Evolutionary conservation across 2,888 invertebrate species (phyloP), one percentile per base, ranked within the genome.

Genomic region (Mythimna impura): DNA sequence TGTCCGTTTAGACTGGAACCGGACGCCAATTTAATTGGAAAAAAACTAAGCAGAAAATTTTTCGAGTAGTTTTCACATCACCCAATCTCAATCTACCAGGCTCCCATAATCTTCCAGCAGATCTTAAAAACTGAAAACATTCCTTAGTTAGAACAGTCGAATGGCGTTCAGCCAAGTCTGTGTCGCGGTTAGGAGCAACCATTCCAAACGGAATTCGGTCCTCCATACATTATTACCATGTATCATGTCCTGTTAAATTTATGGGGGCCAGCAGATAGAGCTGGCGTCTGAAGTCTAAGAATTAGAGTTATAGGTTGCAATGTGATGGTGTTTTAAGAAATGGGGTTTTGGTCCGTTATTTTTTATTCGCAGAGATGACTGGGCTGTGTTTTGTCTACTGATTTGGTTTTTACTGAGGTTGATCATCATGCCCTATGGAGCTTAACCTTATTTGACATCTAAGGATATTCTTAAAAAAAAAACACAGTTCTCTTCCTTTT

Each of bases 151-250:
- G 76, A 79, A 75, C 81, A 86, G 75, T 83, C 67, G 77, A 81
- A 81, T 86, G 86, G 86, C 86, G 76, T 50, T 58, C 73, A 77
- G 86, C 86, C 86, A 86, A 87, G 81, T 73, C 74, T 76, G 60
- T 86, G 86, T 86, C 79, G 80, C 70, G 85, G 85, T 84, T 71
- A 36, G 68, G 66, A 73, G 64, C 74, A 78, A 77, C 74, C 73
- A 81, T 79, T 78, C 60, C 76, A 80, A 80, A 76, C 81, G 77
- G 81, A 78, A 79, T 83, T 69, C 79, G 62, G 72, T 73, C 66
- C 71, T 76, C 76, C 82, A 75, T 80, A 85, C 80, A 84, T 86
- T 86, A 86, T 86, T 84, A 84, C 73, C 75, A 84, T 85, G 84
- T 84, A 81, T 85, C 86, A 84, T 85, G 76, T 83, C 83, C 40